phyloP scores from a whole-genome alignment of 2,888 invertebrate species.

The Pseudococcus viburni region DNA sequence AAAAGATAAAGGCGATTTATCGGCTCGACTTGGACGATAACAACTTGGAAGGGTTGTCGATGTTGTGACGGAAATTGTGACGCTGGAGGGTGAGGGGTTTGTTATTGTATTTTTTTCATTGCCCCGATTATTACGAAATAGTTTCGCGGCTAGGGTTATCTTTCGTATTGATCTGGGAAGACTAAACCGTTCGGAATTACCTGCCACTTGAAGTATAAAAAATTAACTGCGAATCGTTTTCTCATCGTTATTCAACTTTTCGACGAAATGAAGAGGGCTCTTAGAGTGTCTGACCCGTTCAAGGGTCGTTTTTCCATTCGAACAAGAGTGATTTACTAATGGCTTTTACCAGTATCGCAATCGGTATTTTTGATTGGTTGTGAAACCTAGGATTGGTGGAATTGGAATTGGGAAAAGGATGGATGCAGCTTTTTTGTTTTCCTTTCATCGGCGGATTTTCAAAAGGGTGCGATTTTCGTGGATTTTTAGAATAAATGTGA shows the following conservation, averaged over 20 bases:
- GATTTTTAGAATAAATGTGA: no score
- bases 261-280: not conserved
- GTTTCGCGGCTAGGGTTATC: not conserved
- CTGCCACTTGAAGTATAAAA: not conserved
- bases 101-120: not conserved
- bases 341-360: not conserved
- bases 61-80: not conserved
- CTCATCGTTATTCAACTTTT: not conserved
- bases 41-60: not conserved
- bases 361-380: not conserved
- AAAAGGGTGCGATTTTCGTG: not conserved
- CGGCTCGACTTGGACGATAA: not conserved
- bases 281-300: not conserved
- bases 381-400: not conserved
- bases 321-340: not conserved
- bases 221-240: slow-evolving; percentile 4
- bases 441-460: not conserved
- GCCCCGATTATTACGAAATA: not conserved
- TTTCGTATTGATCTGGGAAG: not conserved
- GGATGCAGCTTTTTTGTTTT: not conserved
- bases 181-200: not conserved
- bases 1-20: slow-evolving; percentile 1
- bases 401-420: not conserved
- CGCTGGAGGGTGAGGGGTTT: not conserved
- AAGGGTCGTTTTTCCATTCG: not conserved